phyloP scores from a whole-genome alignment of 2,888 invertebrate species.

The Lomographa bimaculata region DNA sequence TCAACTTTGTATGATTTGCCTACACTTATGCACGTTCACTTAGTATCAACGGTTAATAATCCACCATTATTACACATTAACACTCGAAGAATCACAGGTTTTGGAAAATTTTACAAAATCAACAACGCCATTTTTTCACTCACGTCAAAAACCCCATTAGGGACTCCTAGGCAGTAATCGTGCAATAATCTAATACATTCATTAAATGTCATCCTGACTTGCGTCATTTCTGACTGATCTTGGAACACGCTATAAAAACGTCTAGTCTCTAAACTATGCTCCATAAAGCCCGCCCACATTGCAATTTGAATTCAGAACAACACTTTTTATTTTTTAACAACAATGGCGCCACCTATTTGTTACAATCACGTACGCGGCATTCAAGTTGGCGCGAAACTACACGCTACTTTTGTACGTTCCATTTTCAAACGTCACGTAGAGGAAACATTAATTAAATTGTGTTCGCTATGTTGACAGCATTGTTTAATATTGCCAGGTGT shows the following conservation, averaged over 20 bases:
- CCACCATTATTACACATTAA: no score
- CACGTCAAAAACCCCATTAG: no score
- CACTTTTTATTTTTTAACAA: slow-evolving; percentile 53
- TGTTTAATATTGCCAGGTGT: slow-evolving; percentile 29
- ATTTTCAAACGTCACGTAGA: slow-evolving; percentile 67
- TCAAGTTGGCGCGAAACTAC: slow-evolving; percentile 54
- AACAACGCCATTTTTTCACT: no score
- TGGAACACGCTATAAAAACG: slow-evolving; percentile 12
- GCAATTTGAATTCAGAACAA: slow-evolving; percentile 40
- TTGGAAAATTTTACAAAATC: no score
- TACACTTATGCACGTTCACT: no score
- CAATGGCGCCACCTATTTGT: slow-evolving; percentile 61
- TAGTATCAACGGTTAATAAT: no score
- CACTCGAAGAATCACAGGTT: no score
- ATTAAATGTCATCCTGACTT: no score
- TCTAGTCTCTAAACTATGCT: slow-evolving; percentile 20
- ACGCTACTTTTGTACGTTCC: slow-evolving; percentile 50
- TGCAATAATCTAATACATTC: no score
- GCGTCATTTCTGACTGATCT: slow-evolving; percentile 8
- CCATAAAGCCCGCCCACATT: slow-evolving; percentile 42
- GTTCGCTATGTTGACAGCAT: slow-evolving; percentile 30
- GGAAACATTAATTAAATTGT: slow-evolving; percentile 40
- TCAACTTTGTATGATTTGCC: no score
- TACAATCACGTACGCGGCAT: slow-evolving; percentile 61
- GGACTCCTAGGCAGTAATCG: no score